These are phyloP conservation scores for Arvicanthis niloticus DNA, from an alignment of 2,113 vertebrate genomes.

Conservation along the genomic window DNA sequence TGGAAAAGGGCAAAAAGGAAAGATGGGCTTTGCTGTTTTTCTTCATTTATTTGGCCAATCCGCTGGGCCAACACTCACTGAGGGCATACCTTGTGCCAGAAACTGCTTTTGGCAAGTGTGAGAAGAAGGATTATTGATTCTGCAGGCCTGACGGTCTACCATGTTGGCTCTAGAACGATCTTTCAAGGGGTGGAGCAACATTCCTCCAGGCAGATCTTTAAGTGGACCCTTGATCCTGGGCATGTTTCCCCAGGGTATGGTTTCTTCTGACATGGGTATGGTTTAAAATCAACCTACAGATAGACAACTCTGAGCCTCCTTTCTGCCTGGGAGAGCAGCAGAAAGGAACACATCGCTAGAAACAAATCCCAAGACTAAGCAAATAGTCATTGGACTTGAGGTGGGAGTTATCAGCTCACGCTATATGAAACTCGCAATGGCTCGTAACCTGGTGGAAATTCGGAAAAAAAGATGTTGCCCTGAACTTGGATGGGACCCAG, in stretches of 20 bases:
- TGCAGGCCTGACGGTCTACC: neutral
- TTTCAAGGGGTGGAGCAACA: neutral
- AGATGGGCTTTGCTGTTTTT: neutral
- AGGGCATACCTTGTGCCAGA: rapidly evolving
- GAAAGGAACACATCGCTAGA: constrained; percentile 46
- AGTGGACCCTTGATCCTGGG: neutral
- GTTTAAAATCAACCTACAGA: constrained; percentile 47
- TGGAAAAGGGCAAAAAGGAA: constrained; percentile 1
- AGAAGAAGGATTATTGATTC: neutral
- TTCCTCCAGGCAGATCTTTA: neutral
- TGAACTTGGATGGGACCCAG: constrained; percentile 77
- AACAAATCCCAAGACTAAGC: neutral
- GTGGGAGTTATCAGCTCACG: constrained; percentile 68
- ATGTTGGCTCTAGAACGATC: neutral
- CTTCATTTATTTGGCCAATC: neutral
- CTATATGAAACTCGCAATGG: constrained; percentile 71
- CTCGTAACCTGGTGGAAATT: constrained; percentile 69
- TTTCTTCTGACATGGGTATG: neutral
- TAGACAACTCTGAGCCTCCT: neutral
- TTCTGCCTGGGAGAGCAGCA: neutral
- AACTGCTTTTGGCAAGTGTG: neutral
- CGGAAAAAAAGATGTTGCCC: constrained; percentile 12
- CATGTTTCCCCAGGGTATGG: neutral
- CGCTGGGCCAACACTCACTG: neutral
- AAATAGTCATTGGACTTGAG: constrained; percentile 51